Evolutionary conservation across 2,888 invertebrate genomes (phyloP).

Genomic region (Chirona hameri): DNA sequence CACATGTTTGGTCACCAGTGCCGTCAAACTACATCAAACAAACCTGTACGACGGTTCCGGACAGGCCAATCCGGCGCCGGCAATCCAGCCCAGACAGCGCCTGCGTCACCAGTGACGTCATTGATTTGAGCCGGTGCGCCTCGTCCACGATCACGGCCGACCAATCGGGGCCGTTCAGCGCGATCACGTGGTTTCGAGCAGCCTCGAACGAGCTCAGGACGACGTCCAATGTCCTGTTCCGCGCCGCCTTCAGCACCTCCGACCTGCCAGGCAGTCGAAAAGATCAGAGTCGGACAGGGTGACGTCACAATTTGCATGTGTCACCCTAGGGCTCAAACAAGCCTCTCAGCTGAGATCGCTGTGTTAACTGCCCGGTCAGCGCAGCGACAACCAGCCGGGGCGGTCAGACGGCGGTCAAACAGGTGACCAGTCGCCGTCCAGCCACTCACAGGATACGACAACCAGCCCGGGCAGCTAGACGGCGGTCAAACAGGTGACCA

Average conservation of each 20-base stretch:
- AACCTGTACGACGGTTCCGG: constrained; percentile 23
- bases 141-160: constrained; percentile 34
- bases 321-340: too few relatives aligned
- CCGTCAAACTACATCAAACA: not conserved
- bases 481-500: too few relatives aligned
- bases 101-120: not conserved
- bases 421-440: too few relatives aligned
- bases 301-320: too few relatives aligned
- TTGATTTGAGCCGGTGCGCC: constrained; percentile 34
- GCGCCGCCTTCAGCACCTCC: not conserved
- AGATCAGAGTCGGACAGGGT: too few relatives aligned
- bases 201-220: constrained; percentile 29
- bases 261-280: not conserved
- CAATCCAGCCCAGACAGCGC: constrained; percentile 14
- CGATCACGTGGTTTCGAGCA: constrained; percentile 31
- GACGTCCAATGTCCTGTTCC: not conserved
- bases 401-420: too few relatives aligned
- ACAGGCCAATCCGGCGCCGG: constrained; percentile 31
- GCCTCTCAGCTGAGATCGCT: too few relatives aligned
- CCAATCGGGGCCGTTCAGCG: constrained; percentile 32
- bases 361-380: too few relatives aligned
- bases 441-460: too few relatives aligned
- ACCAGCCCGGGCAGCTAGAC: too few relatives aligned
- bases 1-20: too few relatives aligned
- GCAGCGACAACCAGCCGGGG: too few relatives aligned